phyloP scores from a whole-genome alignment of 2,888 invertebrate genomes.

The Piscicola geometra region DNA sequence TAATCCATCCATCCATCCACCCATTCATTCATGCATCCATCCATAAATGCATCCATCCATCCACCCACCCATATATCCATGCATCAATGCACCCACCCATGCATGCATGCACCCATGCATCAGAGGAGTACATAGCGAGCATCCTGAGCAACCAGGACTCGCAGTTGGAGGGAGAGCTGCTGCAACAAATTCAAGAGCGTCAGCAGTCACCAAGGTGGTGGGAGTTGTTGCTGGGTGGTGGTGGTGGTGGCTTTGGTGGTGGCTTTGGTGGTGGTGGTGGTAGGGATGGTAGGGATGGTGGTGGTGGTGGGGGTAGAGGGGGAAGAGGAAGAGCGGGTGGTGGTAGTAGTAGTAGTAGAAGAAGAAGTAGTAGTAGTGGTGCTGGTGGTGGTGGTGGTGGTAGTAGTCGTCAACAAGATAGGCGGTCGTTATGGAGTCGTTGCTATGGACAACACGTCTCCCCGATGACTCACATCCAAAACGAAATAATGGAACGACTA shows the following conservation, averaged over 20 bases:
- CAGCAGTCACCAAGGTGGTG: background rate
- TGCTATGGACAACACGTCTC: slow-evolving; percentile 44
- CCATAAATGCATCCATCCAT: too few species aligned
- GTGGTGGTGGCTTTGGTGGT: background rate
- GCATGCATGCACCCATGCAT: background rate
- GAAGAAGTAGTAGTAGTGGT: background rate
- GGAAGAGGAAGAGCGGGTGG: background rate
- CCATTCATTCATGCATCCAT: too few species aligned
- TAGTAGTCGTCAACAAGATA: background rate
- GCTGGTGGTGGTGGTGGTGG: background rate
- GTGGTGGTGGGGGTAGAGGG: background rate
- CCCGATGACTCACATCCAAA: slow-evolving; percentile 52
- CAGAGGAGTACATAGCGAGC: slow-evolving; percentile 6
- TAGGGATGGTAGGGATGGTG: background rate
- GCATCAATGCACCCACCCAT: too few species aligned
- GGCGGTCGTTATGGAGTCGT: slow-evolving; percentile 9
- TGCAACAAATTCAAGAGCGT: background rate
- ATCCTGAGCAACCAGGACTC: background rate
- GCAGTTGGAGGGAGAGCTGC: background rate
- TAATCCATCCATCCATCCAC: too few species aligned
- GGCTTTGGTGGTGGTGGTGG: background rate
- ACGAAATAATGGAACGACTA: slow-evolving; percentile 55
- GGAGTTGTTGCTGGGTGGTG: background rate
- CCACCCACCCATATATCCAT: too few species aligned
- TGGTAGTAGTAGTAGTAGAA: background rate